Evolutionary conservation across 2,113 vertebrate genomes (phyloP).

Genomic region (Myodes glareolus): DNA sequence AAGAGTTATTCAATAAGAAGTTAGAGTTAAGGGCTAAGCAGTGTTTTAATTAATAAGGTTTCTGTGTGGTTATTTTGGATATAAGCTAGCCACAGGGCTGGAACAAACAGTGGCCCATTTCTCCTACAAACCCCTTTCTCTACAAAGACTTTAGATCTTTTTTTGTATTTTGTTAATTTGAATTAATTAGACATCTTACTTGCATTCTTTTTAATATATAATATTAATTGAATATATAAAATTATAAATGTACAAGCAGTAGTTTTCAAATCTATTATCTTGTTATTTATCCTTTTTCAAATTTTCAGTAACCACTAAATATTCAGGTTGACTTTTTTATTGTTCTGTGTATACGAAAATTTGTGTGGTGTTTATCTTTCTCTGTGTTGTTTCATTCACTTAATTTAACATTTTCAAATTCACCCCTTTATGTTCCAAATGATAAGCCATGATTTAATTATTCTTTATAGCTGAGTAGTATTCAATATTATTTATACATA

Average conservation of each 20-base stretch:
- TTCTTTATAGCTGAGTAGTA: neutral
- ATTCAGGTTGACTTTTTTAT: neutral
- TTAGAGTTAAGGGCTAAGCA: too few species aligned
- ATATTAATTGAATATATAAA: neutral
- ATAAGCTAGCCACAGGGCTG: too few species aligned
- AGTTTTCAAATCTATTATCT: neutral
- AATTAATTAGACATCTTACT: neutral
- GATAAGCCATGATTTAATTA: too few species aligned
- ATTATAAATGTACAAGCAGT: neutral
- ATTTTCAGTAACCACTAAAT: neutral
- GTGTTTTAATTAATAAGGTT: too few species aligned
- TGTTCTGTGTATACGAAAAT: too few species aligned
- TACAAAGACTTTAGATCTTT: neutral
- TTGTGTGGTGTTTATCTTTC: neutral
- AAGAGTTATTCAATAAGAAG: too few species aligned
- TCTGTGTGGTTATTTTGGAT: too few species aligned
- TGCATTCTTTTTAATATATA: neutral
- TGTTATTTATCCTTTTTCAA: neutral
- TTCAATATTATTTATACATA: neutral
- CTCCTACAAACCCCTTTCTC: neutral
- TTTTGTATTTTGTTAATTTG: neutral
- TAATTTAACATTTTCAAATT: too few species aligned
- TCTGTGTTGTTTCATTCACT: neutral
- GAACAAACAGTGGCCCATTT: too few species aligned
- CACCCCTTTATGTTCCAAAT: neutral